These are phyloP conservation scores for Magallana nippona DNA, from an alignment of 2,888 invertebrate genomes.

Conservation along the genomic window DNA sequence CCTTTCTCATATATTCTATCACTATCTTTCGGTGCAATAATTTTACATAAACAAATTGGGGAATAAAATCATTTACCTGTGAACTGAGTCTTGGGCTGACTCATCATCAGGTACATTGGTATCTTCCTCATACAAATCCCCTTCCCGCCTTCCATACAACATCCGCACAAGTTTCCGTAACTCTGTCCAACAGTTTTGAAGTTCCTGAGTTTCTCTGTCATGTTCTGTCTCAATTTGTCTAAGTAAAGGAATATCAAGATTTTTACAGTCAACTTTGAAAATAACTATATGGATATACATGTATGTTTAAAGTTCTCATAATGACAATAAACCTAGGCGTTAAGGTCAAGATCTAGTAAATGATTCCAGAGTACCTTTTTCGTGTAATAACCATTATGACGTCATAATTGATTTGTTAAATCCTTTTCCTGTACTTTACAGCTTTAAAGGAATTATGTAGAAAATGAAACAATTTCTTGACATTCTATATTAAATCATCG, in stretches of 20 bases:
- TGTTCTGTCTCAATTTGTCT: slow-evolving; percentile 79
- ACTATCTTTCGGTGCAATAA: neutral
- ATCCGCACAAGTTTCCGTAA: slow-evolving; percentile 80
- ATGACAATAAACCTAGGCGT: too few relatives aligned
- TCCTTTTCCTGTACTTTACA: too few relatives aligned
- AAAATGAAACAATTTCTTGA: too few relatives aligned
- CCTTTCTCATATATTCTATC: too few relatives aligned
- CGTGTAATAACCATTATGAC: too few relatives aligned
- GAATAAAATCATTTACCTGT: slow-evolving; percentile 76
- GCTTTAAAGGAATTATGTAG: too few relatives aligned
- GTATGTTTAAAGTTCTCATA: neutral
- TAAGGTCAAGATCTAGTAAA: too few relatives aligned
- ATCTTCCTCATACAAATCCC: slow-evolving; percentile 52
- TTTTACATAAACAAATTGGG: neutral
- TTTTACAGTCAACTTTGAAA: neutral
- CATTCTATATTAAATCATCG: too few relatives aligned
- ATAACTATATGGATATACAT: neutral
- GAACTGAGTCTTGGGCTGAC: slow-evolving; percentile 80
- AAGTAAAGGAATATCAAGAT: slow-evolving; percentile 34
- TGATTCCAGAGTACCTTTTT: too few relatives aligned
- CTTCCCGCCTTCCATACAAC: slow-evolving; percentile 62
- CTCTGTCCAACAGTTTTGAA: slow-evolving; percentile 82
- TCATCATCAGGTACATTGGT: slow-evolving; percentile 61
- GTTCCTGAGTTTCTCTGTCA: slow-evolving; percentile 80
- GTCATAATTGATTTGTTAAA: too few relatives aligned